phyloP scores from a whole-genome alignment of 2,113 vertebrate species.

The Coptodon bakossiorum region DNA sequence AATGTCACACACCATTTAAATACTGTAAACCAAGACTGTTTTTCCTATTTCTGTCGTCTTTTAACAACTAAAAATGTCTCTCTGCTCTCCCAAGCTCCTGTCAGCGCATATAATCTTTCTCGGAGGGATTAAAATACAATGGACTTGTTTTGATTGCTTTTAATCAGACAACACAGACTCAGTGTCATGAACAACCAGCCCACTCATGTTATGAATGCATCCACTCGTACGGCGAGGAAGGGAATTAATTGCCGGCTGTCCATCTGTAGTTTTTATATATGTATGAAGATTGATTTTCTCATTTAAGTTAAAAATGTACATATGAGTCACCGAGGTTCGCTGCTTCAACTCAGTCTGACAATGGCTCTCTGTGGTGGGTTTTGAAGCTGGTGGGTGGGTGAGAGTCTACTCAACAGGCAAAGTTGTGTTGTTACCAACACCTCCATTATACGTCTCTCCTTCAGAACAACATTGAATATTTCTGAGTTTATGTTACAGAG shows the following conservation, averaged over 20 bases:
- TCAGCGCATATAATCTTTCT: background rate
- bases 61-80: background rate
- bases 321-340: background rate
- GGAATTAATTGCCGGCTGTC: slow-evolving; percentile 38
- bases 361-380: background rate
- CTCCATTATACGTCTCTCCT: background rate
- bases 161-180: slow-evolving; percentile 39
- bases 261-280: slow-evolving; percentile 17
- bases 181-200: slow-evolving; percentile 6
- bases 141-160: slow-evolving; percentile 37
- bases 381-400: slow-evolving; percentile 10
- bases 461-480: background rate
- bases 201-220: slow-evolving; percentile 25
- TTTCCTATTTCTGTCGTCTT: background rate
- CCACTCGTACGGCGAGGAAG: background rate
- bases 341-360: background rate
- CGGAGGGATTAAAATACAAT: slow-evolving; percentile 18
- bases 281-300: background rate
- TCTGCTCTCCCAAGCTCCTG: background rate
- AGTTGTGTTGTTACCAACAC: background rate
- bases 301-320: background rate
- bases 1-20: background rate
- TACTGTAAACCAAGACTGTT: background rate
- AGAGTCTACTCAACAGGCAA: background rate
- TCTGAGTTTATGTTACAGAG: background rate